phyloP scores from a whole-genome alignment of 2,888 invertebrate genomes.

The Acheta domesticus region DNA sequence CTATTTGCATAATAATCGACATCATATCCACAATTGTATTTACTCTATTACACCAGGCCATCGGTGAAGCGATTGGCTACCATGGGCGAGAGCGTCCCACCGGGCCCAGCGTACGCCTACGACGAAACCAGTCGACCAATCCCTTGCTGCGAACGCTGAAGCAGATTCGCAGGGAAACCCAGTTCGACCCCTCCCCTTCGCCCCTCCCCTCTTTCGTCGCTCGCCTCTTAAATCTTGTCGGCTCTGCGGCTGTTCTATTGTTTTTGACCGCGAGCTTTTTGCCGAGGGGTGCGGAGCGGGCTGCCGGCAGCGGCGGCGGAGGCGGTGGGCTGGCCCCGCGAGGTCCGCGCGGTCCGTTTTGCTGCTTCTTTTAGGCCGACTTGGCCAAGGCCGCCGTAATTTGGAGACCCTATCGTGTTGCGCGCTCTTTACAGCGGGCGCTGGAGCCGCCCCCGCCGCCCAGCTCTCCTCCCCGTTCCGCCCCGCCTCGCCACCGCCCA shows the following conservation, averaged over 20 bases:
- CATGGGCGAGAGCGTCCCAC: no score
- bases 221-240: no score
- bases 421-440: background rate
- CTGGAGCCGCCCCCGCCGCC: background rate
- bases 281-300: background rate
- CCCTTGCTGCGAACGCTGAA: no score
- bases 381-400: slow-evolving; percentile 3
- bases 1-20: no score
- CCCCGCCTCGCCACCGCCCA: background rate
- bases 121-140: no score
- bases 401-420: slow-evolving; percentile 18
- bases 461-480: background rate
- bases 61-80: no score
- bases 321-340: background rate
- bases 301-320: background rate
- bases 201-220: no score
- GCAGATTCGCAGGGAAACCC: no score
- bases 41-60: no score
- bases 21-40: no score
- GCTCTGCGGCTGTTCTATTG: background rate
- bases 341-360: background rate
- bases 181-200: no score
- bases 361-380: background rate
- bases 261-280: background rate
- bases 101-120: no score